phyloP scores from a whole-genome alignment of 2,113 vertebrate genomes.

The Zapornia atra region DNA sequence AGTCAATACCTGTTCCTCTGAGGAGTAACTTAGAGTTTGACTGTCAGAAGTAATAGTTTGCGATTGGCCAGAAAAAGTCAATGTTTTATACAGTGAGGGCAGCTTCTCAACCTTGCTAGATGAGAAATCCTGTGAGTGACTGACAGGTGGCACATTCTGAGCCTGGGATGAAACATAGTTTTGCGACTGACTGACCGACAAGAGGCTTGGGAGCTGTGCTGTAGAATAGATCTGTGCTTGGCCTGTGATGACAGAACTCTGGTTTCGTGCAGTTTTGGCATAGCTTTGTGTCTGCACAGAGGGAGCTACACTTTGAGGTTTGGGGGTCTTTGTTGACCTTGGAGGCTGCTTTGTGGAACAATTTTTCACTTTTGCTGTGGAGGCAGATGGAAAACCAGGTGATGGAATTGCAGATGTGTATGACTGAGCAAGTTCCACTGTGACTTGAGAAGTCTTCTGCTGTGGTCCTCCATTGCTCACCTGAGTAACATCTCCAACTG shows the following conservation, averaged over 20 bases:
- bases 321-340: slow-evolving; percentile 79
- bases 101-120: slow-evolving; percentile 87
- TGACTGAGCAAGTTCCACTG: slow-evolving; percentile 84
- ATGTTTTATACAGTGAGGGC: slow-evolving; percentile 88
- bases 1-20: slow-evolving; percentile 82
- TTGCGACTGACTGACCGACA: slow-evolving; percentile 90
- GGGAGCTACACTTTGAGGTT: slow-evolving; percentile 83
- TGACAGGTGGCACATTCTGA: slow-evolving; percentile 83
- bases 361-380: slow-evolving; percentile 84
- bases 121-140: slow-evolving; percentile 87
- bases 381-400: slow-evolving; percentile 82
- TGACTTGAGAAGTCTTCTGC: slow-evolving; percentile 85
- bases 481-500: slow-evolving; percentile 86
- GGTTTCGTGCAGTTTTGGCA: slow-evolving; percentile 88
- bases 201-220: slow-evolving; percentile 87
- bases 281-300: slow-evolving; percentile 87
- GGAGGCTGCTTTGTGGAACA: slow-evolving; percentile 84
- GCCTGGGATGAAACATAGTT: slow-evolving; percentile 84
- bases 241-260: slow-evolving; percentile 90
- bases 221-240: slow-evolving; percentile 90
- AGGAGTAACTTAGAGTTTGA: slow-evolving; percentile 87
- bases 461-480: slow-evolving; percentile 85
- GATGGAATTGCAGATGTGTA: slow-evolving; percentile 84
- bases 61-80: slow-evolving; percentile 88
- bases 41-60: slow-evolving; percentile 84